Conservation (phyloP, 2,888 invertebrate species). For the Oxytorus armatus region DNA sequence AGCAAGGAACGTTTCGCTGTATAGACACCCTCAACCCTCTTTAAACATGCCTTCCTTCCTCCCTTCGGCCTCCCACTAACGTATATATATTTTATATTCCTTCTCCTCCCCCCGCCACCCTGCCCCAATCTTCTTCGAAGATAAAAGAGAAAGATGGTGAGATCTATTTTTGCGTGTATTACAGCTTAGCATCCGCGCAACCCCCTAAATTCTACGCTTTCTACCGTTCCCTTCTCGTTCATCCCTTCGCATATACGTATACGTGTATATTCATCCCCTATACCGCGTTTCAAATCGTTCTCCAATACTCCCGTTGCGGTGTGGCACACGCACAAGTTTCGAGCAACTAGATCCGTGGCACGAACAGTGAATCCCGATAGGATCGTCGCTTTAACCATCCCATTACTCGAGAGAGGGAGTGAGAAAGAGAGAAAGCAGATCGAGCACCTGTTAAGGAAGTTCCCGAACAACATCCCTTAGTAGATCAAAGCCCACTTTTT, state of each 20-base stretch:
- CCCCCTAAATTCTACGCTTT: constrained; percentile 16
- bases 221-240: constrained; percentile 19
- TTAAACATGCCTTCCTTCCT: constrained; percentile 36
- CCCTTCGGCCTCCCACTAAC: neutral
- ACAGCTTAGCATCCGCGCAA: constrained; percentile 25
- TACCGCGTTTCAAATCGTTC: constrained; percentile 7
- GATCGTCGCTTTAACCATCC: constrained; percentile 16
- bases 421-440: too few species aligned
- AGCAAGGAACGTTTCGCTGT: constrained; percentile 16
- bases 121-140: neutral
- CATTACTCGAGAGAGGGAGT: constrained; percentile 19
- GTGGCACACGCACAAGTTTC: constrained; percentile 4
- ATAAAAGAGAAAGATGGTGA: constrained; percentile 21
- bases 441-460: constrained; percentile 52
- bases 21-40: constrained; percentile 46
- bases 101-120: neutral
- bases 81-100: neutral
- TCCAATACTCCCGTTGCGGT: neutral
- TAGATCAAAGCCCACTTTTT: neutral
- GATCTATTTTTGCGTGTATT: constrained; percentile 25
- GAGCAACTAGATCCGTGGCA: constrained; percentile 4
- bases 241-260: too few species aligned
- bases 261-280: constrained; percentile 3
- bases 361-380: constrained; percentile 24
- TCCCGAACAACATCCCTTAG: constrained; percentile 3